A percentile compares a stretch with the other conserved stretches of the same genome.
Conservation (phyloP, 2,113 vertebrate genomes). For the Chaetops frenatus region DNA sequence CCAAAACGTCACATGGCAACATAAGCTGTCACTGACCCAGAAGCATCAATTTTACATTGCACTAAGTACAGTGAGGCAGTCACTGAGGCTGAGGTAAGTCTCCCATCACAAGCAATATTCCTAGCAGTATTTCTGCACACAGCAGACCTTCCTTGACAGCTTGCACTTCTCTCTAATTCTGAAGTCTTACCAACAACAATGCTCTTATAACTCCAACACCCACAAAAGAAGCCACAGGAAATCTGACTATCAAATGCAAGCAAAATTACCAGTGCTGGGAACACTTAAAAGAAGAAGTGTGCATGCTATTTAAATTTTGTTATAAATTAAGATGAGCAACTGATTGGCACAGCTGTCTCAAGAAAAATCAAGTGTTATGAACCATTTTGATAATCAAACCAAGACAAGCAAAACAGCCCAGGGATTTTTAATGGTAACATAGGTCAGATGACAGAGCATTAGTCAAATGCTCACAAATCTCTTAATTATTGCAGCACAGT, state of each 20-base stretch:
- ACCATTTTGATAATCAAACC: neutral
- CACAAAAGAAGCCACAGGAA: neutral
- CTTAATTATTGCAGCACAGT: neutral
- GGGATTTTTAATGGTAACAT: neutral
- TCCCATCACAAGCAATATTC: neutral
- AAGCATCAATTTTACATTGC: conserved; percentile 42
- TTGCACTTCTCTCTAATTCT: neutral
- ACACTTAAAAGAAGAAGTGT: neutral
- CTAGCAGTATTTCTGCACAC: neutral
- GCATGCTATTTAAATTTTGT: neutral
- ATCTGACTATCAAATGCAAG: neutral
- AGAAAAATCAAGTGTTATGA: neutral
- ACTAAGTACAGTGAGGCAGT: neutral
- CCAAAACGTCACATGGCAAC: neutral
- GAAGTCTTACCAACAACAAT: neutral
- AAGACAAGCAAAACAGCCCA: neutral
- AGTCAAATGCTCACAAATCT: neutral
- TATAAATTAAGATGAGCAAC: neutral
- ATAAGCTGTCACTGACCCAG: conserved; percentile 13
- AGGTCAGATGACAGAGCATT: neutral
- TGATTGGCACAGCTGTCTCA: neutral
- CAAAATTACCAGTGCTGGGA: neutral
- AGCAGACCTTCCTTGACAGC: neutral
- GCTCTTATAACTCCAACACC: neutral
- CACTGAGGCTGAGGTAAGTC: neutral